Evolutionary conservation across 2,797 vertebrate species (phyloP), one percentile per base, ranked within the genome.

Genomic region (Hydrophis major): DNA sequence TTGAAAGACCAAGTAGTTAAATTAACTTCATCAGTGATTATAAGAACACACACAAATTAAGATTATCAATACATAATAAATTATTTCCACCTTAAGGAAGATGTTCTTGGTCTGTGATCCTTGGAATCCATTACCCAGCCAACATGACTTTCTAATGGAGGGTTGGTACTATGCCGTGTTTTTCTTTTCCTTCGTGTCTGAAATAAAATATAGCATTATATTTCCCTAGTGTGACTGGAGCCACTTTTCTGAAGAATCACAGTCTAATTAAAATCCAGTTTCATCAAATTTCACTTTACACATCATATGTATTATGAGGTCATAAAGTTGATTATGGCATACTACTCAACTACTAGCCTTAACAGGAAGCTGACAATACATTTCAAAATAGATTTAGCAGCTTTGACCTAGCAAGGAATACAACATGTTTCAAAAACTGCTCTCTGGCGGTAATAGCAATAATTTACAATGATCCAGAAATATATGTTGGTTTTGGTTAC

Each of bases 121-220:
- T 98, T 98, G 63, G 98, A 98, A 97, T 99, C 99, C 99, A 99
- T 99, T 96, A 99, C 98, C 99, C 99, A 99, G 95, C 99, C 99
- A 92, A 99, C 98, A 37, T 99, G 99, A 89, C 98, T 98, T 96
- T 99, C 99, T 94, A 98, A 96, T 2, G 98, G 98, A 53, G 99
- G 98, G 96, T 99, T 98, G 18, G 98, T 98, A 95, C 99, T 98
- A 96, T 99, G 99, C 42, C 98, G 97, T 1, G 98, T 99, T 97
- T 99, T 99, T 96, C 98, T 99, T 96, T 99, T 99, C 95, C 98
- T 98, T 93, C 98, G 98, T 89, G 97, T 98, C 99, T 99, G 96
- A 93, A 95, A 94, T 53, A 89, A 89, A 96, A 96, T 16, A 22
- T 93, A 96, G 91, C 93, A 96, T 96, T 96, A 94, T 95, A 93